Percentiles rank a stretch among this genome's conserved stretches.
Evolutionary conservation across 1,140 invertebrate species (phyloP).

Genomic region (Capitella teleta): DNA sequence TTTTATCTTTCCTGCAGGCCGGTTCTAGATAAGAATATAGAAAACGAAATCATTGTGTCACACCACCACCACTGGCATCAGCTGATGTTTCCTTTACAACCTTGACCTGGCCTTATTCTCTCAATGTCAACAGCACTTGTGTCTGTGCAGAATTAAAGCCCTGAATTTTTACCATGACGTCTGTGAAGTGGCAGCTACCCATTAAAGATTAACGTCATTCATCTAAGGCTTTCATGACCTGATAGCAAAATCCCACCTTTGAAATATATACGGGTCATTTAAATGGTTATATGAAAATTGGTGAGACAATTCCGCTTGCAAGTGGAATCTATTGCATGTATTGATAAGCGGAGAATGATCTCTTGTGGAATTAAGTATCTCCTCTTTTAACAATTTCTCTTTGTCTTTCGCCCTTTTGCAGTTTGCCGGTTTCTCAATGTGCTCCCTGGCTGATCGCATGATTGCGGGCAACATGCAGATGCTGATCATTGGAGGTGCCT

Average conservation of each 20-base stretch:
- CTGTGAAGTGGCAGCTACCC: too few species aligned
- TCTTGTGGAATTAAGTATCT: neutral
- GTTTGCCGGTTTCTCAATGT: constrained; percentile 53
- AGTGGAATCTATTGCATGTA: neutral
- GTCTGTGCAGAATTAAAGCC: too few species aligned
- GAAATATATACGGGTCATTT: neutral
- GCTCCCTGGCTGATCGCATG: constrained; percentile 3
- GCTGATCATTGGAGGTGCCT: neutral
- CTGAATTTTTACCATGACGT: too few species aligned
- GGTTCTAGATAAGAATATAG: too few species aligned
- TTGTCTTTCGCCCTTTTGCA: constrained; percentile 30
- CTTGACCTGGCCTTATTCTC: too few species aligned
- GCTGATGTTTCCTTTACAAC: too few species aligned
- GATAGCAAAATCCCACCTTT: neutral
- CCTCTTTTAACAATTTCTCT: neutral
- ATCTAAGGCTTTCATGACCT: neutral
- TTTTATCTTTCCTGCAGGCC: too few species aligned
- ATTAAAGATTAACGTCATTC: too few species aligned
- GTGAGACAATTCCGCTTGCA: neutral
- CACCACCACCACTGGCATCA: too few species aligned
- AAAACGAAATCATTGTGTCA: too few species aligned
- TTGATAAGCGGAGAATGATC: neutral
- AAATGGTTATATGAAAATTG: too few species aligned
- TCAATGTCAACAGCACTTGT: too few species aligned
- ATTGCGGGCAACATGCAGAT: constrained; percentile 2